phyloP scores from a whole-genome alignment of 2,888 invertebrate genomes.

The Azorinus chamasolen region DNA sequence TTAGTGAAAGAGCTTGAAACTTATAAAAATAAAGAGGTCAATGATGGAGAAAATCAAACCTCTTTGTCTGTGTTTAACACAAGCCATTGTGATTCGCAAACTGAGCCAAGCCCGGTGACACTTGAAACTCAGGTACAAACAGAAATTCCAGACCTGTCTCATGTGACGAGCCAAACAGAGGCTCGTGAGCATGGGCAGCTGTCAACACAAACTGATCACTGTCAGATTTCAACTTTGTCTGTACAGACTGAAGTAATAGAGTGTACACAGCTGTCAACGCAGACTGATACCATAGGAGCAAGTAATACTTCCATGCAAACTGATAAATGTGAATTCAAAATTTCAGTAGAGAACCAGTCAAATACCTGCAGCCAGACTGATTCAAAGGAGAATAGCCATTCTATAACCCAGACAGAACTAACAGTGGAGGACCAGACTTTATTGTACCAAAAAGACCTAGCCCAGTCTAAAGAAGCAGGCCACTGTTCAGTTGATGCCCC shows the following conservation, averaged over 20 bases:
- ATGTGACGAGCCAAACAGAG: conserved; percentile 49
- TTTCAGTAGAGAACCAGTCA: conserved; percentile 15
- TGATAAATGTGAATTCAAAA: conserved; percentile 30
- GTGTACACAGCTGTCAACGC: conserved; percentile 32
- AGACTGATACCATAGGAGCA: conserved; percentile 52
- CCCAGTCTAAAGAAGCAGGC: conserved; percentile 1
- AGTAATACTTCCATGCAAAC: conserved; percentile 56
- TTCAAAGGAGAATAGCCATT: conserved; percentile 19
- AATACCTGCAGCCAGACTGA: conserved; percentile 56
- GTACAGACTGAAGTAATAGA: conserved; percentile 44
- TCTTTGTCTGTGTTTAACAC: conserved; percentile 31
- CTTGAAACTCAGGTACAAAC: conserved; percentile 49
- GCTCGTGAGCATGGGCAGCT: conserved; percentile 33
- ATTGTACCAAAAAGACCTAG: background rate
- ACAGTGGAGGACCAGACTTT: background rate
- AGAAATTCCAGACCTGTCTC: conserved; percentile 13
- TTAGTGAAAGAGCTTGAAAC: conserved; percentile 39
- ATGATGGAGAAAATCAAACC: conserved; percentile 39
- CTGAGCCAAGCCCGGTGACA: conserved; percentile 34
- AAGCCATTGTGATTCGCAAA: conserved; percentile 58
- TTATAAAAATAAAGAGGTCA: conserved; percentile 29
- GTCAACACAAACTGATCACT: conserved; percentile 53
- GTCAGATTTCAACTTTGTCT: conserved; percentile 27
- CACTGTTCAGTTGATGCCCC: background rate
- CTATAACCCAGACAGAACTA: conserved; percentile 21